Conservation (phyloP, 1,140 invertebrate genomes). For the Drosophila athabasca region DNA sequence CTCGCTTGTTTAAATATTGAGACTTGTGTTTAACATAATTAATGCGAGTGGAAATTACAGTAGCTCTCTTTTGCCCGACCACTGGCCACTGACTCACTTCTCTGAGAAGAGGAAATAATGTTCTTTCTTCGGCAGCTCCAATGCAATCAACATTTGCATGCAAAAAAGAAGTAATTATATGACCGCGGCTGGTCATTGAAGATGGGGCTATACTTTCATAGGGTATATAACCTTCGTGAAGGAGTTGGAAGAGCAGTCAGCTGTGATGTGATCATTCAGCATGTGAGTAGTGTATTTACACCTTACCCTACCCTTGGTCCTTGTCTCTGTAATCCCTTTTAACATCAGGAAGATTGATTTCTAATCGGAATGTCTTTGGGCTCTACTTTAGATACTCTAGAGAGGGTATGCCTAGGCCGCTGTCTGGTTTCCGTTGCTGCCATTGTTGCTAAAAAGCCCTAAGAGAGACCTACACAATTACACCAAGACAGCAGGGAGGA, state of each 20-base stretch:
- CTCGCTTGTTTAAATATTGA: conserved; percentile 75
- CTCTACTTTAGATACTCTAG: background rate
- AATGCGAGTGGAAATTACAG: conserved; percentile 76
- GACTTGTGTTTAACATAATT: conserved; percentile 78
- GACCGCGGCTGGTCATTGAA: conserved; percentile 14
- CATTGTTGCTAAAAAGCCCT: conserved; percentile 43
- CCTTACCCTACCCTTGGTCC: no score
- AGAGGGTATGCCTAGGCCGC: conserved; percentile 11
- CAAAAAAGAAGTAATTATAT: conserved; percentile 68
- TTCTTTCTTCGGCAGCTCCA: conserved; percentile 33
- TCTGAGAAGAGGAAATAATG: conserved; percentile 38
- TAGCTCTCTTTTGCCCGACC: conserved; percentile 11
- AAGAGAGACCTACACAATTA: conserved; percentile 34
- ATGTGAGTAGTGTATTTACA: no score
- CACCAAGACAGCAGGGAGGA: conserved; percentile 5
- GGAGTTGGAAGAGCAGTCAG: no score
- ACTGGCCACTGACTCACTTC: conserved; percentile 3
- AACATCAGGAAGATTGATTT: no score
- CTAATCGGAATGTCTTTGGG: background rate
- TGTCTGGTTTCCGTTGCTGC: background rate
- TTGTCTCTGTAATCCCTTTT: background rate
- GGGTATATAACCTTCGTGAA: background rate
- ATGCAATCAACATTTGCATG: conserved; percentile 69
- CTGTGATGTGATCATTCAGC: no score
- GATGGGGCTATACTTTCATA: conserved; percentile 23